Base-by-base conservation (phyloP, 2,113 vertebrate genomes). In the Tenebrosternarchus preto region DNA sequence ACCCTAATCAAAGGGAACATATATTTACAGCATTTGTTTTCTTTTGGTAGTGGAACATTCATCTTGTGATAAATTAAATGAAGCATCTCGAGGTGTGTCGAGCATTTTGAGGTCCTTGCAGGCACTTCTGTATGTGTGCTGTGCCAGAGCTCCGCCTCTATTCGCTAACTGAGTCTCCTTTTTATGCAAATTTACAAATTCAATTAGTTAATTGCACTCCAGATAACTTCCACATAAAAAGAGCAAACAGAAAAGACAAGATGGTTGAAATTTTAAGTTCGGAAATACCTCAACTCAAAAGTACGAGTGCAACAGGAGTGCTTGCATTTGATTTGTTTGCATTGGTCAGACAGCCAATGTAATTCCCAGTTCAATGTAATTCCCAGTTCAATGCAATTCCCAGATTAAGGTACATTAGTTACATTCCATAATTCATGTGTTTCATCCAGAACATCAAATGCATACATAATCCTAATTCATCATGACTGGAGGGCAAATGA, bases 1-100 rank as follows among this genome's bases (percentile, higher is more conserved):
- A 15, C 43, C 43, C 91, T 57, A 82, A 91, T 88, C 67, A 73
- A 91, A 89, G 81, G 90, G 90, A 87, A 86, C 89, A 93, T 91
- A 90, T 92, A 94, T 93, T 91, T 94, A 94, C 92, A 94, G 84
- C 88, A 90, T 91, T 89, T 91, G 93, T 86, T 88, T 91, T 87
- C 91, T 93, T 86, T 88, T 91, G 82, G 88, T 91, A 88, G 85
- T 91, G 86, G 77, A 93, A 91, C 73, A 87, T 88, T 92, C 91
- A 92, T 85, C 88, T 73, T 92, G 91, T 86, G 79, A 92, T 90
- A 90, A 82, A 82, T 81, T 57, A 87, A 82, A 82, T 81, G 55
- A 87, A 84, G 88, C 84, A 77, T 84, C 88, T 83, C 68, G 83
- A 87, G 84, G 92, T 90, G 69, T 90, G 87, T 87, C 81, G 69